Conservation (phyloP, 2,888 invertebrate species). For the Pteria penguin region DNA sequence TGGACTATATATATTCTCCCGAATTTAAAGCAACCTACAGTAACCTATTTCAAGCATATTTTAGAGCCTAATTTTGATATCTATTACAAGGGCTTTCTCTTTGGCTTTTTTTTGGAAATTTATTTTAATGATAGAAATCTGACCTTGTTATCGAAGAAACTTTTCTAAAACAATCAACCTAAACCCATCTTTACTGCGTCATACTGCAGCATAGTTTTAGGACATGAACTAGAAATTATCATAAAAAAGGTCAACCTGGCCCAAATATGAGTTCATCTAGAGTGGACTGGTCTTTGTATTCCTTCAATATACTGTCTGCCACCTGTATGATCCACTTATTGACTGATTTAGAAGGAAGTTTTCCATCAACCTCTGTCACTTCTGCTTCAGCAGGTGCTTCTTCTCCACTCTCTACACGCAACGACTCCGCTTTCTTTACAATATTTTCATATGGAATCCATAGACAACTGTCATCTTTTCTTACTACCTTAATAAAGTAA, state of each 20-base stretch:
- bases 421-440: constrained; percentile 40
- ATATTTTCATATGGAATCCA: constrained; percentile 60
- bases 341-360: constrained; percentile 30
- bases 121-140: no score
- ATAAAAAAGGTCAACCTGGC: constrained; percentile 54
- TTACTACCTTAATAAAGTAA: no score
- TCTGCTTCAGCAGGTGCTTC: constrained; percentile 34
- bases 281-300: constrained; percentile 40
- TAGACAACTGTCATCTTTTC: constrained; percentile 55
- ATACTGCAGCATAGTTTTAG: no score
- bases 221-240: neutral
- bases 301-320: constrained; percentile 49
- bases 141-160: no score
- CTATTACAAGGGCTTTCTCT: no score
- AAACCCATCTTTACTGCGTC: no score
- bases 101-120: no score
- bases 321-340: constrained; percentile 50
- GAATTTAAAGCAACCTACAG: no score
- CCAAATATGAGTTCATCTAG: constrained; percentile 61
- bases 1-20: no score
- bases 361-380: constrained; percentile 23
- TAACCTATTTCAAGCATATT: no score
- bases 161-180: no score
- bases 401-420: constrained; percentile 42
- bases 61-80: no score